Conservation (phyloP, 2,113 vertebrate species). For the Silurus meridionalis region DNA sequence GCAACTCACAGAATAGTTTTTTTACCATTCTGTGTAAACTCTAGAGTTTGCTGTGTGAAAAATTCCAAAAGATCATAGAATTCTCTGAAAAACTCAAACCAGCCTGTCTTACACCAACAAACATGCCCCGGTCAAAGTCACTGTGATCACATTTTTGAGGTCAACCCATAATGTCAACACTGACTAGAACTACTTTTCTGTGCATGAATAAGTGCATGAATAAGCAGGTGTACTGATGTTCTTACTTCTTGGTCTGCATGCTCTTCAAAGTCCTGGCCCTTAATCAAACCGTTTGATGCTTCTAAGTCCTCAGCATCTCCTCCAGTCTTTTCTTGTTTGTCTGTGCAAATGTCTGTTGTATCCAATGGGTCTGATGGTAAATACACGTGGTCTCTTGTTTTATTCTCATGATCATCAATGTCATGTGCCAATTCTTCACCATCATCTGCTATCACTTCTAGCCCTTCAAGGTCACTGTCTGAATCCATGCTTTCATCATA, state of each 20-base stretch:
- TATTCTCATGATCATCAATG: constrained; percentile 2
- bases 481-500: constrained; percentile 1
- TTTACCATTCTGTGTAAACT: neutral
- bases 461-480: constrained; percentile 50
- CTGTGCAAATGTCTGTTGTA: neutral
- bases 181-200: neutral
- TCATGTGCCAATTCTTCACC: constrained; percentile 33
- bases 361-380: neutral
- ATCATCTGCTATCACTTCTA: constrained; percentile 48
- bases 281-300: neutral
- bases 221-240: neutral
- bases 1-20: neutral
- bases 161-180: neutral
- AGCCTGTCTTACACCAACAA: neutral
- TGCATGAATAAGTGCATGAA: neutral
- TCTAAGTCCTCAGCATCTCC: neutral
- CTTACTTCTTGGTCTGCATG: neutral
- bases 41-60: neutral
- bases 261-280: neutral
- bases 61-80: neutral
- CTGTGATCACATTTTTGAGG: neutral
- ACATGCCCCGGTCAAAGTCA: neutral
- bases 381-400: neutral
- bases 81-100: neutral
- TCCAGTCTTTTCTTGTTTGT: neutral